Evolutionary conservation across 2,888 invertebrate species (phyloP).

Genomic region (Hyposoter didymator): DNA sequence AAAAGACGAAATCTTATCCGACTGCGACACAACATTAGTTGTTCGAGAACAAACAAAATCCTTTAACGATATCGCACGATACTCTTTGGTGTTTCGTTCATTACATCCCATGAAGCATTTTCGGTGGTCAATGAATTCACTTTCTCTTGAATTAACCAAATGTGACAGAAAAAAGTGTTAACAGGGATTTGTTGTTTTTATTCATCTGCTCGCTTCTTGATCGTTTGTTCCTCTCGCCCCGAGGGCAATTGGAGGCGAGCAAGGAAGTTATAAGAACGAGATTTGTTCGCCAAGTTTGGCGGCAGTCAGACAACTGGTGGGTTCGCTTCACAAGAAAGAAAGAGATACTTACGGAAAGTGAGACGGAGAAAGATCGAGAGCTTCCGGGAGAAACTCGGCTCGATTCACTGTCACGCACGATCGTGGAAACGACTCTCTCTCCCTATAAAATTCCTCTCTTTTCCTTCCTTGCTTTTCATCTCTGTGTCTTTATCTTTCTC

Average conservation of each 20-base stretch:
- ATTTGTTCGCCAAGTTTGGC: conserved; percentile 67
- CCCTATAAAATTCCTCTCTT: conserved; percentile 52
- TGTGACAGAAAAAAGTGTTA: background rate
- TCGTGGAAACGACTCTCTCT: conserved; percentile 67
- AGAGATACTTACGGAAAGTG: conserved; percentile 42
- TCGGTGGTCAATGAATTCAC: background rate
- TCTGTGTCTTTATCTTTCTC: conserved; percentile 30
- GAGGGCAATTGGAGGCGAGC: conserved; percentile 20
- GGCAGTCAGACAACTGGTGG: conserved; percentile 48
- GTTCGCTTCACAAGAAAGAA: conserved; percentile 36
- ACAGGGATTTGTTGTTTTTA: background rate
- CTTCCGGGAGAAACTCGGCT: conserved; percentile 70
- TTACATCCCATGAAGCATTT: background rate
- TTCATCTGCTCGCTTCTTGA: background rate
- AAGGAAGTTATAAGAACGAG: conserved; percentile 43
- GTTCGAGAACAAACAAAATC: conserved; percentile 1
- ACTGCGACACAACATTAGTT: conserved; percentile 1
- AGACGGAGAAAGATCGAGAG: conserved; percentile 32
- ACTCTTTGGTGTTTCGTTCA: background rate
- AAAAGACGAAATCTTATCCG: conserved; percentile 19
- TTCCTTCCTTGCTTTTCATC: conserved; percentile 39
- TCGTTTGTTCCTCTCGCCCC: conserved; percentile 7
- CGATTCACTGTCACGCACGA: conserved; percentile 70
- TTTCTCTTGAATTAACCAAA: conserved; percentile 2
- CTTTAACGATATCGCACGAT: background rate